Evolutionary conservation across 2,113 vertebrate genomes (phyloP).

Genomic region (Acanthochromis polyacanthus): DNA sequence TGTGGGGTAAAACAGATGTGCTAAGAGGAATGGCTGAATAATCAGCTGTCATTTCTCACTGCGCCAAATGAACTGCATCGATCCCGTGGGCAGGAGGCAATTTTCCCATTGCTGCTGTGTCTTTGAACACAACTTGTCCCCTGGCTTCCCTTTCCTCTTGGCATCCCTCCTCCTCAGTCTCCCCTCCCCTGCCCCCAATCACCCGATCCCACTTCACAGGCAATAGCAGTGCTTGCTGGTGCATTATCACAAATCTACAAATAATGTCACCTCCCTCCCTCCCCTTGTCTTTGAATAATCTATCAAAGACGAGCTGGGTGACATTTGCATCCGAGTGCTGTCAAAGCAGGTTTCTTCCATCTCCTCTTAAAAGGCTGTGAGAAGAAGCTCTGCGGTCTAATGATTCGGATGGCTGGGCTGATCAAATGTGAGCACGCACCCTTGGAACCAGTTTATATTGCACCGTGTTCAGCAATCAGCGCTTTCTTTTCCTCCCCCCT

Average conservation of each 20-base stretch:
- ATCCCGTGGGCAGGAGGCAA: constrained; percentile 80
- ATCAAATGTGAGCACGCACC: constrained; percentile 54
- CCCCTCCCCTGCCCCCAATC: constrained; percentile 26
- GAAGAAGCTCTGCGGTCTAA: constrained; percentile 53
- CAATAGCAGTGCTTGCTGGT: constrained; percentile 31
- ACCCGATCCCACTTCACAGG: constrained; percentile 38
- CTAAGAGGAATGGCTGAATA: constrained; percentile 83
- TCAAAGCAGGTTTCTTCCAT: constrained; percentile 62
- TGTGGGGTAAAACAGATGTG: constrained; percentile 78
- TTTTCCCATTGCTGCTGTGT: constrained; percentile 77
- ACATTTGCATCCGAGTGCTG: constrained; percentile 60
- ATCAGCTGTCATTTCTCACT: constrained; percentile 86
- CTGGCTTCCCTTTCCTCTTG: not conserved
- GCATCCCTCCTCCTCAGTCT: not conserved
- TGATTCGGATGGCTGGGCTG: constrained; percentile 64
- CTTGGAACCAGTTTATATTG: constrained; percentile 51
- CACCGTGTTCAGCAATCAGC: constrained; percentile 42
- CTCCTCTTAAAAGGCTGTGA: constrained; percentile 57
- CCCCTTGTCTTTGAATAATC: constrained; percentile 62
- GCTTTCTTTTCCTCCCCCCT: not conserved
- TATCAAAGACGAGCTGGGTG: constrained; percentile 61
- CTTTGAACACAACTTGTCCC: constrained; percentile 51
- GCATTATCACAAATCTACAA: constrained; percentile 71
- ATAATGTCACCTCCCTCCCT: constrained; percentile 52
- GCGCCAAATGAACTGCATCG: constrained; percentile 84